Base-by-base conservation (phyloP, 1,140 invertebrate species). In the Drosophila suzukii region DNA sequence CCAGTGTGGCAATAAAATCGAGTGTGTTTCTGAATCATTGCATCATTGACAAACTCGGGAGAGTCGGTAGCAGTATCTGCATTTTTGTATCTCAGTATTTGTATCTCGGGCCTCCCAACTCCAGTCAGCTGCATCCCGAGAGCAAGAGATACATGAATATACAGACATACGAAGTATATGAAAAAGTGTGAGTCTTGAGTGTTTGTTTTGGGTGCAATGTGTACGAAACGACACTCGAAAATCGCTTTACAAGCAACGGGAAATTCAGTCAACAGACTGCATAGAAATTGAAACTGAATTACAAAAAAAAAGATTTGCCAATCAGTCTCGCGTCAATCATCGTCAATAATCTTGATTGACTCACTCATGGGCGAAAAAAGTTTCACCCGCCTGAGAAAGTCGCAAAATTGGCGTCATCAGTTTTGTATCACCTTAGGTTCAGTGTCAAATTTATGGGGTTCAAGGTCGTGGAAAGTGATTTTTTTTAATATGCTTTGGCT, bases 21-120 rank as follows among this genome's bases (percentile, higher is more conserved):
- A 70, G 66, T 68, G 63, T 67, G 44, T 67, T 67, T 67, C 63
- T 67, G 44, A 67, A 17, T 34, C 46, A 43, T 70, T 70, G 66
- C 66, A 56, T 68, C 67, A 70, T 24, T 57, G n/a, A 36, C 43
- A 30, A 46, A 66, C n/a, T 67, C 32, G 49, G 39, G 49, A 55
- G 57, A 49, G 63, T 61, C 65, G 46, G 58, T 41, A 43, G 46
- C 59, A 50, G 63, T 67, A 67, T 65, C 63, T 65, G 63, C 43
- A 49, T 65, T 49, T 60, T 57, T 17, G 60, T 59, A 20, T 57
- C 38, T 20, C 2, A n/a, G 56, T 58, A 20, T 32, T 15, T 7
- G 49, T 38, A 30, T 56, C 51, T 43, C 30, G 20, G 13, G 38
- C n/a, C 13, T 62, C 27, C 32, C 50, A 53, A 36, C 50, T 36